phyloP scores from a whole-genome alignment of 2,888 invertebrate genomes.

The Troides oblongomaculatus region DNA sequence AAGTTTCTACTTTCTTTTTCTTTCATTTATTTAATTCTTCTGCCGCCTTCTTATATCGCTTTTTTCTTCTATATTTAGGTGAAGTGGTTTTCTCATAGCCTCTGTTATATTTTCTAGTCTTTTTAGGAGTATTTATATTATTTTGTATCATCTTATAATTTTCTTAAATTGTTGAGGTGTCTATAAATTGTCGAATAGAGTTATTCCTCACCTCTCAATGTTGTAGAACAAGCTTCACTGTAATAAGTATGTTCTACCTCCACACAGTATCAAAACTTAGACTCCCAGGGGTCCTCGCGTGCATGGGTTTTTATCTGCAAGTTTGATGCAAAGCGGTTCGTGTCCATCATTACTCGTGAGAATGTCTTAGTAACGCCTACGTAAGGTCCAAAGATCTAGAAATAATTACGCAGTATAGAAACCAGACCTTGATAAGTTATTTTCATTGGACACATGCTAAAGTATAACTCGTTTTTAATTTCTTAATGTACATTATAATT shows the following conservation, averaged over 20 bases:
- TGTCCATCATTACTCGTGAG: conserved; percentile 5
- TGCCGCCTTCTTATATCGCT: neutral
- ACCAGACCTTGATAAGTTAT: neutral
- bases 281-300: conserved; percentile 3
- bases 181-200: too few species aligned
- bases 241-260: neutral
- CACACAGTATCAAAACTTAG: neutral
- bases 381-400: conserved; percentile 9
- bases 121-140: too few species aligned
- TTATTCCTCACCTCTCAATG: neutral
- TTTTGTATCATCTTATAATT: neutral
- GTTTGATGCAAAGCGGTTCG: conserved; percentile 19
- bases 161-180: neutral
- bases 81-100: too few species aligned
- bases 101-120: too few species aligned
- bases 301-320: conserved; percentile 16
- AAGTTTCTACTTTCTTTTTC: neutral
- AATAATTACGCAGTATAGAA: conserved; percentile 16
- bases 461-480: neutral
- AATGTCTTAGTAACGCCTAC: conserved; percentile 25
- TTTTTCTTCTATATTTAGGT: neutral
- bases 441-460: neutral
- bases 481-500: too few species aligned
- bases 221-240: neutral
- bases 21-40: neutral